Evolutionary conservation across 1,140 invertebrate species (phyloP), one percentile per base, ranked within the genome.

Genomic region (Drosophila virilis): DNA sequence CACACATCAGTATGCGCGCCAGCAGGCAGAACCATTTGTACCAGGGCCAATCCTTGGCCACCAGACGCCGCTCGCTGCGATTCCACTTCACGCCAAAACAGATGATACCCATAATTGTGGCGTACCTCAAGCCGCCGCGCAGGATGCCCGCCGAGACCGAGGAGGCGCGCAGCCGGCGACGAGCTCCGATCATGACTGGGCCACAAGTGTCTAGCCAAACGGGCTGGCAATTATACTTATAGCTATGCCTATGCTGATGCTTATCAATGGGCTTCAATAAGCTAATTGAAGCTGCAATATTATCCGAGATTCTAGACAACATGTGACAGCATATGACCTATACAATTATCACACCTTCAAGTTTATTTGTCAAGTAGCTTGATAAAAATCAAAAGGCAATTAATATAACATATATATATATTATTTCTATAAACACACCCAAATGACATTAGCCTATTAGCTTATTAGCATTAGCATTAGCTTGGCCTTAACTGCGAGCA

Each of bases 21-120:
- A 62, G 0, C 22, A 82, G 5, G 12, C 61, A 77, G 5, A 64
- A 32, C 51, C 76, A 88, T n/a, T 48, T 66, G 12, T 67, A 73
- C 22, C 15, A 50, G 2, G 7, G 35, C 0, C 54, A 28, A 15
- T 77, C 60, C n/a, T 22, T 2, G 2, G 64, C 71, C 57, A 65
- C 54, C 15, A 72, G 32, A 28, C 38, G 46, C 1, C 61, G 60
- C 38, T 72, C 6, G n/a, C 8, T 2, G 6, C 55, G 52, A 69
- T 45, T 43, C 8, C 28, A 6, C n/a, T 58, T n/a, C 13, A 76
- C 55, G 32, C 68, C 37, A 40, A 72, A 72, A 13, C 48, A 50
- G 22, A 72, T 33, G 40, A 76, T 17, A 1, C 68, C 68, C 61
- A 72, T 15, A 33, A 46, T n/a, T 3, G 38, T 54, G 22, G 61